These are phyloP conservation scores for Mylabris phalerata DNA, from an alignment of 1,140 invertebrate genomes.

Conservation along the genomic window DNA sequence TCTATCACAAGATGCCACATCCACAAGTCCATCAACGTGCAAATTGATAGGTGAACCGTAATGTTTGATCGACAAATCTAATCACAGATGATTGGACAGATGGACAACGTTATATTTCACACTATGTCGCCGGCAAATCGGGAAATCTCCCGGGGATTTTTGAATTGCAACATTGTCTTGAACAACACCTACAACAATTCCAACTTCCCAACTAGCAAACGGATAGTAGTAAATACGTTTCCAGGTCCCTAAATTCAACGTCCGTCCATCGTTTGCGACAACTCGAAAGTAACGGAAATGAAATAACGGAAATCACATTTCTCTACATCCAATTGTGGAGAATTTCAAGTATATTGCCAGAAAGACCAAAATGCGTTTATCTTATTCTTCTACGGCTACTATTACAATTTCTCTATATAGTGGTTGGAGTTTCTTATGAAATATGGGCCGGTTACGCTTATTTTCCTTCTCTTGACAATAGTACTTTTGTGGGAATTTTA, in stretches of 20 bases:
- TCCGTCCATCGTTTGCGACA: constrained; percentile 6
- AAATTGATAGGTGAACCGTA: constrained; percentile 5
- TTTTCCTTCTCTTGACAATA: constrained; percentile 7
- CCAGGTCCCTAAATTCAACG: neutral
- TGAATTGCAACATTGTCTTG: no score
- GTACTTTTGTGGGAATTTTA: neutral
- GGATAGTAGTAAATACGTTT: constrained; percentile 9
- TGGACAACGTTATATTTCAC: constrained; percentile 9
- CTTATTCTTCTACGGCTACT: neutral
- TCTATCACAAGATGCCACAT: no score
- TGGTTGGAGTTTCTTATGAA: constrained; percentile 6
- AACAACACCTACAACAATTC: constrained; percentile 2
- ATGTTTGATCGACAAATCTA: constrained; percentile 9
- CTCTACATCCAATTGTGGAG: constrained; percentile 16
- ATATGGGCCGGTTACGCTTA: constrained; percentile 13
- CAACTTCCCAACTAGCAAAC: constrained; percentile 8
- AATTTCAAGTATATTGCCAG: constrained; percentile 14
- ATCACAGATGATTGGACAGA: constrained; percentile 11
- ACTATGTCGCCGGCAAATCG: constrained; percentile 1
- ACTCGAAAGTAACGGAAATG: constrained; percentile 14
- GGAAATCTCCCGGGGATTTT: no score
- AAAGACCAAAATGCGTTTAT: constrained; percentile 8
- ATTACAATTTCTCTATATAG: neutral
- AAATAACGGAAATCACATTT: constrained; percentile 17
- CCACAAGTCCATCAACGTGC: neutral